These are phyloP conservation scores for Nyctalus aviator DNA, from an alignment of 2,797 vertebrate genomes.

Conservation along the genomic window DNA sequence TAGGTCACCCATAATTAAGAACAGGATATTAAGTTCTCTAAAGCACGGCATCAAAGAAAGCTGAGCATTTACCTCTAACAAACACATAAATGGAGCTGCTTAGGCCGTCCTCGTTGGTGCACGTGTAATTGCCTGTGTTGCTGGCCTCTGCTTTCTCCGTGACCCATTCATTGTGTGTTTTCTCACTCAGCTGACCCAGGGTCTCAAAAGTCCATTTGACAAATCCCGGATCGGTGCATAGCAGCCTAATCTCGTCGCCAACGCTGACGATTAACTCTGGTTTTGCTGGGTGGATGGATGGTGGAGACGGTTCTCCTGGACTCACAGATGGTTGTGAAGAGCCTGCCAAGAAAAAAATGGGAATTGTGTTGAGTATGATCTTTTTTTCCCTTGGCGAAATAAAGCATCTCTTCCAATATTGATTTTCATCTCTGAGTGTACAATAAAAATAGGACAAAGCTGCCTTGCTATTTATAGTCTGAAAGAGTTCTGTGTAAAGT, in stretches of 20 bases:
- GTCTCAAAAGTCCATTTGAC: constrained; percentile 92
- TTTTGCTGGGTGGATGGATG: constrained; percentile 84
- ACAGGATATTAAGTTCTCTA: background rate
- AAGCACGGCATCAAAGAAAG: background rate
- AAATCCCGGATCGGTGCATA: constrained; percentile 87
- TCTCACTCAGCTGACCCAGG: constrained; percentile 67
- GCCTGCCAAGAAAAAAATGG: constrained; percentile 79
- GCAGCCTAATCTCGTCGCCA: constrained; percentile 88
- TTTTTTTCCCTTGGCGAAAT: constrained; percentile 57
- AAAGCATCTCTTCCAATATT: constrained; percentile 65
- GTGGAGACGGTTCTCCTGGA: constrained; percentile 75
- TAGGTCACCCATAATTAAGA: constrained; percentile 25
- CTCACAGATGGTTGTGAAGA: constrained; percentile 80
- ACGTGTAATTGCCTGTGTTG: constrained; percentile 93
- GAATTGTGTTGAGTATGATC: constrained; percentile 67
- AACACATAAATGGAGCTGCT: constrained; percentile 93
- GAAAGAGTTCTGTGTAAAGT: constrained; percentile 51
- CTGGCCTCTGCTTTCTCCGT: constrained; percentile 83
- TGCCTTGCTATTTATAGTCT: constrained; percentile 67
- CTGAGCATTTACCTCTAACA: constrained; percentile 93
- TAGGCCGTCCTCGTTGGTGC: constrained; percentile 88
- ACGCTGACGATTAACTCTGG: constrained; percentile 88
- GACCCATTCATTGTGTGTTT: constrained; percentile 71
- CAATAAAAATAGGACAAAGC: constrained; percentile 76
- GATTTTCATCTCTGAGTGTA: constrained; percentile 64